phyloP scores from a whole-genome alignment of 1,140 invertebrate species.

The Drosophila equinoxialis region DNA sequence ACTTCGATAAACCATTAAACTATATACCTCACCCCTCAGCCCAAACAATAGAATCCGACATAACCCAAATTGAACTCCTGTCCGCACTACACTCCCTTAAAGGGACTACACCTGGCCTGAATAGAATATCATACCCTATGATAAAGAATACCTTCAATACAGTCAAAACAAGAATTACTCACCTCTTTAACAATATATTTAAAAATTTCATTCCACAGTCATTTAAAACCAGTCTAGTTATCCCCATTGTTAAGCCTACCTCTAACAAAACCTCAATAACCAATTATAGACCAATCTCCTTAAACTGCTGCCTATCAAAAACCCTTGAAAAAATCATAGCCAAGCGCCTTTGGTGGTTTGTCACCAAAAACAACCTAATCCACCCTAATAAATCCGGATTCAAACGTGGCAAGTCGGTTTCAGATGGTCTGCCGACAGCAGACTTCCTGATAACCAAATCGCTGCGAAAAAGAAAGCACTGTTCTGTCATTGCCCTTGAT shows the following conservation, averaged over 20 bases:
- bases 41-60: conserved; percentile 1
- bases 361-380: conserved; percentile 4
- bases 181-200: neutral
- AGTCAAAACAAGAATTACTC: neutral
- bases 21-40: neutral
- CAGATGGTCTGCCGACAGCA: no score
- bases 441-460: no score
- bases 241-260: neutral
- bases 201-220: neutral
- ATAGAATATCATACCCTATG: conserved; percentile 1
- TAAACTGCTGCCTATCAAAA: no score
- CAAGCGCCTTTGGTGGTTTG: neutral
- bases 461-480: no score
- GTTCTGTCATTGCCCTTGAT: no score
- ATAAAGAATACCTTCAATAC: neutral
- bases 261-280: neutral
- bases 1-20: neutral
- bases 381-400: no score
- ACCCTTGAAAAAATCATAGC: neutral
- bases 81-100: neutral
- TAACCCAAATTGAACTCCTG: neutral
- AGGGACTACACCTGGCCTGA: neutral
- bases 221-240: no score
- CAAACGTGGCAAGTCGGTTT: no score
- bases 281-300: neutral